Percentiles rank a stretch among this genome's conserved stretches.
Conservation (phyloP, 30 jellyfish, hydroid and myxozoan genomes). For the Sanderia malayensis region DNA sequence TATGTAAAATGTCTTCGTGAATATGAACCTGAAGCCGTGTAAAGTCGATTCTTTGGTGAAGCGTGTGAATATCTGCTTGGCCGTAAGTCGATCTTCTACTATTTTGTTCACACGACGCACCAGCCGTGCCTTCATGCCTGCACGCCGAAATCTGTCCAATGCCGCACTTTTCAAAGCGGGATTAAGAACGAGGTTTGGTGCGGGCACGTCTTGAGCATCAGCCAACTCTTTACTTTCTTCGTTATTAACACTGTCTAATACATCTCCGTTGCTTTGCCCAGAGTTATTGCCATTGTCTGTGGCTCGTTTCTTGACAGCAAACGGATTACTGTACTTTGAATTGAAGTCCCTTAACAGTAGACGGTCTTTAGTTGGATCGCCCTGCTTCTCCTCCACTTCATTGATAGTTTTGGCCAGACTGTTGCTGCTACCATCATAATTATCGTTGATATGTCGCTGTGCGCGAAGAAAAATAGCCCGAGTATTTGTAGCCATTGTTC, state of each 20-base stretch:
- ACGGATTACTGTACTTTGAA: not conserved
- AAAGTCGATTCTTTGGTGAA: conserved; percentile 91
- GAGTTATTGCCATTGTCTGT: too few relatives aligned
- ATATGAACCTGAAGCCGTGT: conserved; percentile 96
- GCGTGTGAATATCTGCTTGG: conserved; percentile 84
- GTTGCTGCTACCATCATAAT: too few relatives aligned
- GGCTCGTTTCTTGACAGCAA: not conserved
- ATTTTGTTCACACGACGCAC: conserved; percentile 92
- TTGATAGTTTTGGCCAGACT: not conserved
- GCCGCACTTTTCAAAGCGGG: conserved; percentile 68
- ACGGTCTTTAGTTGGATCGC: not conserved
- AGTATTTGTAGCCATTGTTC: not conserved
- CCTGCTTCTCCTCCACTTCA: not conserved
- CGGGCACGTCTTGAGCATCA: not conserved
- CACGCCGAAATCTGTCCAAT: conserved; percentile 90
- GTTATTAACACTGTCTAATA: too few relatives aligned
- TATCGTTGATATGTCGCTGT: conserved; percentile 6
- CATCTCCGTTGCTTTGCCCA: conserved; percentile 48
- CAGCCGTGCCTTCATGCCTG: conserved; percentile 97
- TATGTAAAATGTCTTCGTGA: conserved; percentile 86
- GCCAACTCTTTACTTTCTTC: conserved; percentile 9
- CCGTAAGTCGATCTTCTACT: conserved; percentile 94
- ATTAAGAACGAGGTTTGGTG: conserved; percentile 24
- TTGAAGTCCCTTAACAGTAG: not conserved
- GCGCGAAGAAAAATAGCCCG: conserved; percentile 10